phyloP scores from a whole-genome alignment of 1,140 invertebrate genomes.

The Drosophila persimilis region DNA sequence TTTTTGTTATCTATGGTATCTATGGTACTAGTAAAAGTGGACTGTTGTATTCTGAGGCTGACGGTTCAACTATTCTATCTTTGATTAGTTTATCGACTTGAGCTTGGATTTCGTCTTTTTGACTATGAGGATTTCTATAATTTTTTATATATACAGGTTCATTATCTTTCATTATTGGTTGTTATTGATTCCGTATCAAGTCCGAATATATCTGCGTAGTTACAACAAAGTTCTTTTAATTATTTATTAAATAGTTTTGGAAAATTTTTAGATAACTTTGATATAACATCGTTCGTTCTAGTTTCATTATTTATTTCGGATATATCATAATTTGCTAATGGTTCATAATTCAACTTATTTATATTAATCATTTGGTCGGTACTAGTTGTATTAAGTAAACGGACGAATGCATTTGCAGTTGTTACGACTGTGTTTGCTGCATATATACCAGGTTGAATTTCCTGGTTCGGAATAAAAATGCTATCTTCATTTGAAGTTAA shows the following conservation, averaged over 20 bases:
- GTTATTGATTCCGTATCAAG: too few species aligned
- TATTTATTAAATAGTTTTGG: conserved; percentile 11
- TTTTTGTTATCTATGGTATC: too few species aligned
- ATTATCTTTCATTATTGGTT: too few species aligned
- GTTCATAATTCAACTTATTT: conserved; percentile 13
- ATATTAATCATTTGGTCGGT: conserved; percentile 6
- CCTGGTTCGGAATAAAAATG: conserved; percentile 14
- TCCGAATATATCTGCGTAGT: too few species aligned
- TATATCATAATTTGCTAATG: conserved; percentile 6
- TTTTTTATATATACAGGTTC: too few species aligned
- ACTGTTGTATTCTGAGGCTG: too few species aligned
- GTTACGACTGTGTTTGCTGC: conserved; percentile 7
- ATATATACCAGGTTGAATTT: conserved; percentile 21
- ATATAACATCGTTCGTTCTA: not conserved
- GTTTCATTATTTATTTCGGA: not conserved
- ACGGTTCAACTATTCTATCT: too few species aligned
- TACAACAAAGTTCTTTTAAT: too few species aligned
- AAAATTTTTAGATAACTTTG: conserved; percentile 10
- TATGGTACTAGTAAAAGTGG: too few species aligned
- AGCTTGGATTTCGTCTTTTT: too few species aligned
- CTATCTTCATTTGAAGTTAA: not conserved
- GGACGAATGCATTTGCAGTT: conserved; percentile 5
- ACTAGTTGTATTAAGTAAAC: conserved; percentile 16
- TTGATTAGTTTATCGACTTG: too few species aligned
- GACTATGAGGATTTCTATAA: too few species aligned